phyloP scores from a whole-genome alignment of 2,888 invertebrate species.

The Dynastes maya region DNA sequence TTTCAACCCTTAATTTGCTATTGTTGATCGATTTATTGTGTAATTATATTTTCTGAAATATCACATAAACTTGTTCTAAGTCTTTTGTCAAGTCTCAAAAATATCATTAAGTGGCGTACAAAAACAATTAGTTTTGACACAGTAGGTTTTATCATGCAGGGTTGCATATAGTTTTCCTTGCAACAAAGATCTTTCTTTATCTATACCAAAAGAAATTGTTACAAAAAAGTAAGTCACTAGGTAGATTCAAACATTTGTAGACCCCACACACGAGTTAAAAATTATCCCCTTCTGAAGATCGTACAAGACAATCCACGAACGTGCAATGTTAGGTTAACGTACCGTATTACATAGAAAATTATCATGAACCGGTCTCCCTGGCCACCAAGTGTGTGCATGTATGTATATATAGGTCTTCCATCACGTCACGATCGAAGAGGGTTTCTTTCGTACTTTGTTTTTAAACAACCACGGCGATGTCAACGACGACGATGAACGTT shows the following conservation, averaged over 20 bases:
- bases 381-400: slow-evolving; percentile 30
- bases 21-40: too few species aligned
- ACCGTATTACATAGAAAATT: slow-evolving; percentile 40
- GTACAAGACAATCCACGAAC: slow-evolving; percentile 18
- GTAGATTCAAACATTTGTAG: background rate
- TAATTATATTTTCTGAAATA: too few species aligned
- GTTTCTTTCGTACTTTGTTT: slow-evolving; percentile 46
- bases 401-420: slow-evolving; percentile 27
- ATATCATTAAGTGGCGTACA: too few species aligned
- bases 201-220: too few species aligned
- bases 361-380: slow-evolving; percentile 43
- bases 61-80: too few species aligned
- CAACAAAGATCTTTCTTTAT: too few species aligned
- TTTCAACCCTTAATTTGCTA: too few species aligned
- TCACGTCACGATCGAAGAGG: slow-evolving; percentile 35
- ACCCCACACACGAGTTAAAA: slow-evolving; percentile 15
- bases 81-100: too few species aligned
- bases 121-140: too few species aligned
- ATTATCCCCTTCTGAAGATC: slow-evolving; percentile 22
- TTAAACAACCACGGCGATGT: slow-evolving; percentile 1
- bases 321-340: slow-evolving; percentile 33
- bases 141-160: too few species aligned
- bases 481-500: slow-evolving; percentile 14
- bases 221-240: too few species aligned
- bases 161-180: too few species aligned